These are phyloP conservation scores for Cyanoderma ruficeps DNA, from an alignment of 2,113 vertebrate genomes.

Conservation along the genomic window DNA sequence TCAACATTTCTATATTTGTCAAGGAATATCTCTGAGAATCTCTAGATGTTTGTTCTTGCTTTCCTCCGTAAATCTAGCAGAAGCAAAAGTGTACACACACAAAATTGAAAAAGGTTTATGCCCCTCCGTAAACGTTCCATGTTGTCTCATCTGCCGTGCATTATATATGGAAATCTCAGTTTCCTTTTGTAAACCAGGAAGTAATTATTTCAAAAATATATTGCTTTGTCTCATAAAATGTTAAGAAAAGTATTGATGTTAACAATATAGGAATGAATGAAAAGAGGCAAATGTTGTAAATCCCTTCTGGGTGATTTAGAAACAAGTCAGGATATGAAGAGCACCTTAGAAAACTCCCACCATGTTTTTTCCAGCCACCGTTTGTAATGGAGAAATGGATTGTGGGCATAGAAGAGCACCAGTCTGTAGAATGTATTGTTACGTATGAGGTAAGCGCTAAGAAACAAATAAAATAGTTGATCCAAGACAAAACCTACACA, in stretches of 20 bases:
- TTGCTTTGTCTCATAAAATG: not conserved
- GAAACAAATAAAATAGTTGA: constrained; percentile 5
- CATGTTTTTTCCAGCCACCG: constrained; percentile 84
- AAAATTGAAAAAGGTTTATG: not conserved
- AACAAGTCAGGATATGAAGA: not conserved
- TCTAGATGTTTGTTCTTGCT: not conserved
- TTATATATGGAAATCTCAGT: not conserved
- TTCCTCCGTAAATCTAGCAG: not conserved
- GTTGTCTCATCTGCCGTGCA: not conserved
- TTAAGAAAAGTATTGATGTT: not conserved
- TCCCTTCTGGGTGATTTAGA: not conserved
- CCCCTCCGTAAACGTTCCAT: not conserved
- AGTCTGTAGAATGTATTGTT: constrained; percentile 88
- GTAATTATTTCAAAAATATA: not conserved
- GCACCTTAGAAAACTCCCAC: not conserved
- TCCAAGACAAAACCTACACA: not conserved
- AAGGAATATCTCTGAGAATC: not conserved
- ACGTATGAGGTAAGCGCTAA: constrained; percentile 89
- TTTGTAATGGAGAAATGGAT: constrained; percentile 99
- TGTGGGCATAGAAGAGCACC: constrained; percentile 83
- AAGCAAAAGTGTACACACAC: not conserved
- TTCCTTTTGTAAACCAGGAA: not conserved
- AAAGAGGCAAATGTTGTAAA: not conserved
- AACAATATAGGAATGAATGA: not conserved
- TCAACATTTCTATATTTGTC: not conserved